Base-by-base conservation (phyloP, 2,113 vertebrate species). In the Chrysochloris asiatica region DNA sequence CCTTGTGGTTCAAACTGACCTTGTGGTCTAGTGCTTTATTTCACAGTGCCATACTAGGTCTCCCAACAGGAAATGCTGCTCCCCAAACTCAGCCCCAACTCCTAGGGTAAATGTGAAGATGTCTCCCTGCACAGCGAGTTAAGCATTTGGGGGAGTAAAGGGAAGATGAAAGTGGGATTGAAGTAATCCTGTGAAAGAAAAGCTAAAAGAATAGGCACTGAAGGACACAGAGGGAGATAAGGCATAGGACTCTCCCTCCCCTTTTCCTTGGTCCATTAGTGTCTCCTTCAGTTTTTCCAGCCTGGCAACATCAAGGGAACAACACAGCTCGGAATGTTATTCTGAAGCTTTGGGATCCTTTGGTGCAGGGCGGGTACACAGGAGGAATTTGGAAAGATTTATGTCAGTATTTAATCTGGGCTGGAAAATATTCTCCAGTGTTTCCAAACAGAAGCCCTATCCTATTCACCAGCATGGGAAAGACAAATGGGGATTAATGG, bases 351-450 rank as follows among this genome's bases (percentile, higher is more conserved):
- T 38, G 75, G 56, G 69, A 89, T 61, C 54, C 82, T 54, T 48
- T 2, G 76, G 45, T 79, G 83, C 45, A 33, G 95, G 93, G 93
- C 24, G 36, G 84, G 81, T 56, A 11, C 8, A 8, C 65, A 28
- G 91, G 77, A 91, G 79, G 71, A 89, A 86, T 89, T 73, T 83
- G 95, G 95, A 97, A 96, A 96, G 93, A 94, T 78, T 95, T 87
- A 92, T 63, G 96, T 96, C 95, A 95, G 89, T 83, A 30, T 95
- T 95, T 96, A 80, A 71, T 92, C 56, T 91, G 89, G 75, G 43
- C 86, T 91, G 93, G 75, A 91, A 93, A 90, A 47, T 45, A 71
- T 67, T 87, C 50, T 47, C 82, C 38, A 19, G 43, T 7, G 54
- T 45, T 38, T 91, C 79, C 83, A 52, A 26, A 14, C 61, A 92